phyloP scores from a whole-genome alignment of 37 sponge, comb jelly and placozoan species.

The Crambe crambe region DNA sequence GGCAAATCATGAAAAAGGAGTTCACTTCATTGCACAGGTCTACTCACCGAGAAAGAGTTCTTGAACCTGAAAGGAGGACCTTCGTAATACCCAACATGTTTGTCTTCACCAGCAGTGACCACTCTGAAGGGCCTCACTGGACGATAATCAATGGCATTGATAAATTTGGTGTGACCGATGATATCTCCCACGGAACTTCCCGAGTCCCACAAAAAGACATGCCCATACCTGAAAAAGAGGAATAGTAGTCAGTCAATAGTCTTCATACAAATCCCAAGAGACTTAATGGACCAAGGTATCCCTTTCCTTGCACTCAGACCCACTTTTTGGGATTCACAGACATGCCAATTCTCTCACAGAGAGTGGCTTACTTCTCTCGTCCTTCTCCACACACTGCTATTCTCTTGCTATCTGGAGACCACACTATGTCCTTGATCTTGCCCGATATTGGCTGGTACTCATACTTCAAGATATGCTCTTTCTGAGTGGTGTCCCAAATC shows the following conservation, averaged over 20 bases:
- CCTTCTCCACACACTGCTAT: conserved; percentile 94
- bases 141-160: conserved; percentile 84
- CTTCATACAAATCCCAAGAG: background rate
- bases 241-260: background rate
- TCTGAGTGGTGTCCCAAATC: conserved; percentile 99
- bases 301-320: too few species aligned
- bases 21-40: background rate
- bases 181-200: conserved; percentile 90
- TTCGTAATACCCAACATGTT: conserved; percentile 56
- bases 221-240: conserved; percentile 63
- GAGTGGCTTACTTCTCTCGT: conserved; percentile 71
- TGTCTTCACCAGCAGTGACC: conserved; percentile 93
- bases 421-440: conserved; percentile 89
- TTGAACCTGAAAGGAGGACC: conserved; percentile 96
- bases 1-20: background rate
- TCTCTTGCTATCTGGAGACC: conserved; percentile 97
- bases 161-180: conserved; percentile 77
- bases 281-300: background rate
- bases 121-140: conserved; percentile 87
- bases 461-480: conserved; percentile 91
- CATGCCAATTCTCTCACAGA: too few species aligned
- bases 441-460: conserved; percentile 89
- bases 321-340: too few species aligned
- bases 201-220: conserved; percentile 96
- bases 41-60: conserved; percentile 30